A percentile compares a stretch with the other conserved stretches of the same genome.
Conservation (phyloP, 2,113 vertebrate species). For the Hipposideros armiger region DNA sequence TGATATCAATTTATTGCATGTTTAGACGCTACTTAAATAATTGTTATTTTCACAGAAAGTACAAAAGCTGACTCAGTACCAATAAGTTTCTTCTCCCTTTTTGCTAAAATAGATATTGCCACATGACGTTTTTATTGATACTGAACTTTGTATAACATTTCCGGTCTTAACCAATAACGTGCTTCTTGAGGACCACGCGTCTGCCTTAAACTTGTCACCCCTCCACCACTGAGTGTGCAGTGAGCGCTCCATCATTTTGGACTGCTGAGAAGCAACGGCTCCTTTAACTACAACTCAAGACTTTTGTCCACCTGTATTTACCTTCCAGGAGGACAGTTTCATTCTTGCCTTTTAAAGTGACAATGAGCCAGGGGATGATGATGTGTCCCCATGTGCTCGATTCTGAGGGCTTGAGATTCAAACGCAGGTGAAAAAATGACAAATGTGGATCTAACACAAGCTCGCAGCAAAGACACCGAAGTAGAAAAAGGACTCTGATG, state of each 20-base stretch:
- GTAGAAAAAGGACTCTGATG: not conserved
- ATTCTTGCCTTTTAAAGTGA: constrained; percentile 14
- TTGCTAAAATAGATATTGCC: not conserved
- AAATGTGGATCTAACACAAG: not conserved
- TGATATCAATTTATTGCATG: not conserved
- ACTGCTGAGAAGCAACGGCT: not conserved
- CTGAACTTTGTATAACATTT: not conserved
- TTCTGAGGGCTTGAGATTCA: not conserved
- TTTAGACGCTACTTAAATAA: constrained; percentile 54
- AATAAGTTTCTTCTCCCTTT: not conserved
- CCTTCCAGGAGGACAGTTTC: not conserved
- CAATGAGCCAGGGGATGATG: not conserved
- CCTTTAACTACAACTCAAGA: not conserved
- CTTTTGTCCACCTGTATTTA: not conserved
- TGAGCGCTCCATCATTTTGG: not conserved
- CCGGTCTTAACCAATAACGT: not conserved
- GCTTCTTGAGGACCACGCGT: not conserved
- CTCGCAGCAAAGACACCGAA: not conserved
- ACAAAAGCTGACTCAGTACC: constrained; percentile 28
- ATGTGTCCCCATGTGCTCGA: not conserved
- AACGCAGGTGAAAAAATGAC: not conserved
- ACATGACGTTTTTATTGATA: not conserved
- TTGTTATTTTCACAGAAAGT: constrained; percentile 30
- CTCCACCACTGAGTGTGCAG: not conserved
- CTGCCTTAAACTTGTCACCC: not conserved